Percentiles rank a stretch among this genome's conserved stretches.
Conservation (phyloP, 2,888 invertebrate species). For the Pristionchus fissidentatus region DNA sequence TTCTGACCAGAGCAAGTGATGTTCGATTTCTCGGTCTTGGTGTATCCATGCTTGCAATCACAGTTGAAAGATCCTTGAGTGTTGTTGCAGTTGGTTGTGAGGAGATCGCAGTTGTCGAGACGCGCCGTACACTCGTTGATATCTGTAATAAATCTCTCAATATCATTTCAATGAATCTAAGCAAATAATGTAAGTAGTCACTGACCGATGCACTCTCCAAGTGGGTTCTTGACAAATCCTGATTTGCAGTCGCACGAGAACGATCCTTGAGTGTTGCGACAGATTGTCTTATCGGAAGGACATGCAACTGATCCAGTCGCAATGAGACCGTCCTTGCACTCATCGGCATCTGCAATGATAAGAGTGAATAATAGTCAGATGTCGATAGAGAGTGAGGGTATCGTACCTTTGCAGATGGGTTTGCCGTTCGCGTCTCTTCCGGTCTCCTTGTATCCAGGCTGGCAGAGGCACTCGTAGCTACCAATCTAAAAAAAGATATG, state of each 20-base stretch:
- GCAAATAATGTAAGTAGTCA: neutral
- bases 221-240: conserved; percentile 6
- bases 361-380: neutral
- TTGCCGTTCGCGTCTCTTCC: conserved; percentile 35
- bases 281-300: neutral
- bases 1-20: neutral
- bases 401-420: conserved; percentile 41
- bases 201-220: neutral
- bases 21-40: neutral
- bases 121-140: conserved; percentile 45
- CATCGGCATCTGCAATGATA: conserved; percentile 41
- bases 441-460: conserved; percentile 38
- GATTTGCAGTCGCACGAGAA: neutral
- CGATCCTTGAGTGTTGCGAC: neutral
- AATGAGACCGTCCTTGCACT: conserved; percentile 44
- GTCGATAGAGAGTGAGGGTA: neutral
- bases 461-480: conserved; percentile 48
- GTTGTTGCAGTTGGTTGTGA: conserved; percentile 41
- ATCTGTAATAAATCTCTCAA: neutral
- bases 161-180: neutral
- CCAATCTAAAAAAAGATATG: conserved; percentile 6
- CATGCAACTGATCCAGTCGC: neutral
- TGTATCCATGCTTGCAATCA: conserved; percentile 46
- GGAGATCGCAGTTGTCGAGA: conserved; percentile 9
- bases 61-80: neutral